Conservation (phyloP, 1,140 invertebrate genomes). For the Drosophila nasuta region DNA sequence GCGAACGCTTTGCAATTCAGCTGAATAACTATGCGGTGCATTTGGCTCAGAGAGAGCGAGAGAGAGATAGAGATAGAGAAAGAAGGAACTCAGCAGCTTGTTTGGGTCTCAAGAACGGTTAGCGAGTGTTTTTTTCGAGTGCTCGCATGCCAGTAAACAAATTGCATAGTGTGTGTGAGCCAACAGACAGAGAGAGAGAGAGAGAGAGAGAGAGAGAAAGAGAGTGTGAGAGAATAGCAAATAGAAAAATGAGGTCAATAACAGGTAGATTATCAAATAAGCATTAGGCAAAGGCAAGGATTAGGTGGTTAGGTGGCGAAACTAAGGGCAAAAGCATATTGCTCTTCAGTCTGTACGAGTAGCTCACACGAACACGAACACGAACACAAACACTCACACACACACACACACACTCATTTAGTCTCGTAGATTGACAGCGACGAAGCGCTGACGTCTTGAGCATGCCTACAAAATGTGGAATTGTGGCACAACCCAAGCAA, state of each 20-base stretch:
- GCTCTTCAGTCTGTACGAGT: constrained; percentile 8
- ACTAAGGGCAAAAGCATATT: constrained; percentile 21
- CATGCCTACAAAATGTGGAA: constrained; percentile 32
- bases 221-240: constrained; percentile 12
- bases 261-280: constrained; percentile 84
- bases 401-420: constrained; percentile 10
- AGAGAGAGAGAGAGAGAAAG: no score
- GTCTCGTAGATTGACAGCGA: background rate
- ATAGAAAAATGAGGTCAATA: constrained; percentile 80
- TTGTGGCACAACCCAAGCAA: constrained; percentile 10
- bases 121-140: constrained; percentile 17
- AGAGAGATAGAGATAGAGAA: no score
- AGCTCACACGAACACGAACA: constrained; percentile 4
- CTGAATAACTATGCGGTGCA: constrained; percentile 19
- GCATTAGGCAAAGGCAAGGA: constrained; percentile 55
- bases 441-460: constrained; percentile 17
- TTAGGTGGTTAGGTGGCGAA: constrained; percentile 7
- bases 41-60: background rate
- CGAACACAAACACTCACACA: constrained; percentile 11
- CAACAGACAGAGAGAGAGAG: no score
- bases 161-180: constrained; percentile 23
- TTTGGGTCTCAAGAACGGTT: constrained; percentile 16
- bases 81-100: background rate
- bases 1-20: constrained; percentile 13
- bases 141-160: constrained; percentile 62